A percentile compares a stretch with the other conserved stretches of the same genome.
Conservation (phyloP, 2,113 vertebrate species). For the Laticauda laticaudata region DNA sequence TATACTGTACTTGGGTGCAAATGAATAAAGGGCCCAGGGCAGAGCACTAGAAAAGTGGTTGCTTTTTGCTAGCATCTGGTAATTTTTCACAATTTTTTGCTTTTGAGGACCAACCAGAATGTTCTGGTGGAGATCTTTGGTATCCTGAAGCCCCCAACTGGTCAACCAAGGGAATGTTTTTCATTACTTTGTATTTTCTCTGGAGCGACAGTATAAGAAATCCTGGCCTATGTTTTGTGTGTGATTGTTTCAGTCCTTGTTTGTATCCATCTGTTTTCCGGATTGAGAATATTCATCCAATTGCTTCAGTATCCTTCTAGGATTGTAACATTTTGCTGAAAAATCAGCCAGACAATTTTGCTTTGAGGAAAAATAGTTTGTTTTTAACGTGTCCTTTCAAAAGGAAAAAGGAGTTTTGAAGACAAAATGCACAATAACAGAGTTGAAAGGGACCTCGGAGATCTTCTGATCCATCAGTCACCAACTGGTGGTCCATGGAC, state of each 20-base stretch:
- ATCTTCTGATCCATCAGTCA: too few species aligned
- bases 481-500: too few species aligned
- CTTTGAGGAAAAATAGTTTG: neutral
- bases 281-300: neutral
- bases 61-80: neutral
- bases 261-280: neutral
- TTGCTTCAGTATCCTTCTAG: neutral
- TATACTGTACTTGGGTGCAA: neutral
- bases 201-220: neutral
- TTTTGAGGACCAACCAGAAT: neutral
- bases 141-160: conserved; percentile 9
- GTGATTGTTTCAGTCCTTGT: neutral
- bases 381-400: neutral
- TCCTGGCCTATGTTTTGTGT: neutral
- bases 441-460: too few species aligned
- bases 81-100: neutral
- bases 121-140: neutral
- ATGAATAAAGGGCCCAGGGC: neutral
- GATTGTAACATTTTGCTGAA: neutral
- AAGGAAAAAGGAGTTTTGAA: neutral
- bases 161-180: neutral
- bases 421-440: too few species aligned
- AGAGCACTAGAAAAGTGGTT: neutral
- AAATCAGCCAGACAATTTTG: neutral
- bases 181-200: neutral